Evolutionary conservation across 1,140 invertebrate genomes (phyloP), one percentile per base, ranked within the genome.

Genomic region (Microplitis mediator): DNA sequence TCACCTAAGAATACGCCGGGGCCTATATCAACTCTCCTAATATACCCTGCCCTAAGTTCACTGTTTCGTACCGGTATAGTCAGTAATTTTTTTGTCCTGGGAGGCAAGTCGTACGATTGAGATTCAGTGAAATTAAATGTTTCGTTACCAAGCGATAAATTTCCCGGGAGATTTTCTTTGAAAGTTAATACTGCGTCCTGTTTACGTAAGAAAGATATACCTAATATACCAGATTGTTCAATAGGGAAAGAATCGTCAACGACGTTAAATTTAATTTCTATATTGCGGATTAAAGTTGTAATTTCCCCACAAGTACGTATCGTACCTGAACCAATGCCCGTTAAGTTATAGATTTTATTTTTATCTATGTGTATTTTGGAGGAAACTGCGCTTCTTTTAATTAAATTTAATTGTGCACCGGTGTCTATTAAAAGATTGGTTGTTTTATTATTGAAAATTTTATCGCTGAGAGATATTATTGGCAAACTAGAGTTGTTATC

Each of bases 141-240:
- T 5, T 39, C 8, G 4, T 39, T 8, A 8, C 36, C 36, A 39
- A 39, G 36, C 4, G 8, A 5, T 39, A 39, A 2, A 39, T 39
- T 4, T 8, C 36, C 36, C 4, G 36, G 36, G 4, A 39, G 8
- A 8, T 39, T 39, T 5, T 39, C 36, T 39, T 39, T 39, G 8
- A 39, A 39, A 8, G 36, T 39, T 39, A 39, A 39, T 39, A 39
- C 36, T 8, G 36, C 36, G 36, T 39, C 36, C 8, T 65, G 64
- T 73, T 73, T 73, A 8, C 34, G 56, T 14, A 73, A 61, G 32
- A 73, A 68, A 5, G 64, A 3, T 63, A 73, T 68, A 32, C 71
- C 71, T 4, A 73, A 16, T 9, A 73, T 73, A 3, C 71, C 71
- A 16, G 64, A 31, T 64, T 73, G 64, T 14, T 62, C 9, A 11